These are phyloP conservation scores for Eupsilia transversa DNA, from an alignment of 2,888 invertebrate genomes.

Conservation along the genomic window DNA sequence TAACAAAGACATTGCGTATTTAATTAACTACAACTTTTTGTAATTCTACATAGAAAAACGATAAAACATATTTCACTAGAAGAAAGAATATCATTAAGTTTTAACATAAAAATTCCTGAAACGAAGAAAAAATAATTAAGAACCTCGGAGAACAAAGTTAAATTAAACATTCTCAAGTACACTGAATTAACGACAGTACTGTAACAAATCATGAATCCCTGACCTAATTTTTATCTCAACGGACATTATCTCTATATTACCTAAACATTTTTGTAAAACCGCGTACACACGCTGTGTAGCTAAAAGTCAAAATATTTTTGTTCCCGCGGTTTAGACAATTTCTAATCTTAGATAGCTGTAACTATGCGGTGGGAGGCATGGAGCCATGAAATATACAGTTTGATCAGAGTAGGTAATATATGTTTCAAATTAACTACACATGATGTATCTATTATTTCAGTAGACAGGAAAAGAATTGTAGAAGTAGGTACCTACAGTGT, in stretches of 20 bases:
- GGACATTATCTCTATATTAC: conserved; percentile 30
- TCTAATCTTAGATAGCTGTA: conserved; percentile 43
- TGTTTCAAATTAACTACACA: conserved; percentile 2
- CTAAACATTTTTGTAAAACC: conserved; percentile 43
- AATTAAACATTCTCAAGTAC: conserved; percentile 45
- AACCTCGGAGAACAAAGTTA: conserved; percentile 42
- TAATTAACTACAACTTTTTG: neutral
- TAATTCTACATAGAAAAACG: conserved; percentile 10
- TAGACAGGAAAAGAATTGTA: conserved; percentile 2
- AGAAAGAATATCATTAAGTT: neutral
- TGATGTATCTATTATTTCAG: conserved; percentile 14
- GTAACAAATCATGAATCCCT: conserved; percentile 48
- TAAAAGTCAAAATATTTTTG: conserved; percentile 48
- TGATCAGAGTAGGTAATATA: neutral
- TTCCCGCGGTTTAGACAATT: conserved; percentile 17
- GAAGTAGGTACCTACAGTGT: neutral
- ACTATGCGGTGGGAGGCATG: conserved; percentile 23
- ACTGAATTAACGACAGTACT: conserved; percentile 24
- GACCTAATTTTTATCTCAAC: conserved; percentile 56
- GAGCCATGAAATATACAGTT: conserved; percentile 4
- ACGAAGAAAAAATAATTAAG: conserved; percentile 35
- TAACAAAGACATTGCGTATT: conserved; percentile 16
- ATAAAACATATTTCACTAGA: conserved; percentile 14
- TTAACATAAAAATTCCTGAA: conserved; percentile 23
- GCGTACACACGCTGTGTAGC: conserved; percentile 9